Base-by-base conservation (phyloP, 1,140 invertebrate genomes). In the Achroia grisella region DNA sequence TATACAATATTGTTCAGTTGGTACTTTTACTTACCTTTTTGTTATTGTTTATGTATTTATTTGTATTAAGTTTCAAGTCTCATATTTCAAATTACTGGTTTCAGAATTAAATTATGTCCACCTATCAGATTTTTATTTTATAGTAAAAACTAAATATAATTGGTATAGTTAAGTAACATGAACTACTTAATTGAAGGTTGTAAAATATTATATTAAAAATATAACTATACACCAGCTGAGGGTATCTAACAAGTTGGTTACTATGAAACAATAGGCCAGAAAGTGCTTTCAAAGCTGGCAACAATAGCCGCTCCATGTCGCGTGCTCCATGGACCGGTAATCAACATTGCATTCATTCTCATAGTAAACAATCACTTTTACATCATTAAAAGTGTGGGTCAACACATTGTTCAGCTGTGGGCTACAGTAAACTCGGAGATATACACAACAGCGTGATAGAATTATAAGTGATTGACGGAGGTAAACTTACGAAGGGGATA, bases 351-450 rank as follows among this genome's bases (percentile, higher is more conserved):
- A 52, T 61, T 56, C 57, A 45, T 65, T 74, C 66, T 57, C 64
- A 74, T 64, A 58, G 56, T 71, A 73, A 76, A 79, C 65, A 76
- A 79, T 74, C 56, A 60, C 62, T 67, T 69, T 62, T 61, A 61
- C 53, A 52, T 65, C 49, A 58, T 49, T 57, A 47, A 57, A 59
- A 53, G 44, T 62, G 40, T 56, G 55, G 66, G 65, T 64, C 66
- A 70, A 60, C 45, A 51, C 50, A 57, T 71, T 64, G 57, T 66
- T 61, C 49, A 14, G 6, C 10, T 32, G n/a, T 23, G 37, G 2
- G 6, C 17, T 23, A 6, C 6, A 23, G 14, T 42, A 57, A 37
- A 41, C 34, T 36, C 30, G 45, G 37, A 56, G 41, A 49, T 41
- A 54, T 39, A 39, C 41, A 44, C 33, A 39, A 50, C 34, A 48